Percentiles rank a stretch among this genome's conserved stretches.
Evolutionary conservation across 2,888 invertebrate species (phyloP).

Genomic region (Agrilus mali): DNA sequence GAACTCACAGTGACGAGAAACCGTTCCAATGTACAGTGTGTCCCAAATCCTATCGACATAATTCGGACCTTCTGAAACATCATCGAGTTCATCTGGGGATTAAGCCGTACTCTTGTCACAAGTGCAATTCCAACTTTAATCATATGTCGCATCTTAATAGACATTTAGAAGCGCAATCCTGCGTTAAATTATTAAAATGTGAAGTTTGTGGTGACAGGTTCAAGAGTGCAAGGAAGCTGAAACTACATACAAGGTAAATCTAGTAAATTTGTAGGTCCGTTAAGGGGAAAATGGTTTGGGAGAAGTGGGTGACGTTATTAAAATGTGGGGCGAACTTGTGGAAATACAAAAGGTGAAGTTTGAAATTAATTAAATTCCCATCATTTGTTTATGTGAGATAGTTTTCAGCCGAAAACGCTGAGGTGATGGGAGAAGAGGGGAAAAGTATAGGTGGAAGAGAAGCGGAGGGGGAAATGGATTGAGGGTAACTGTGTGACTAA

Average conservation of each 20-base stretch:
- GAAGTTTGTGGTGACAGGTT: slow-evolving; percentile 5
- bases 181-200: slow-evolving; percentile 9
- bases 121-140: slow-evolving; percentile 8
- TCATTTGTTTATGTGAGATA: no score
- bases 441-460: no score
- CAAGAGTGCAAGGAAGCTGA: slow-evolving; percentile 1
- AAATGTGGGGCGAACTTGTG: no score
- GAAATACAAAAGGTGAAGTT: no score
- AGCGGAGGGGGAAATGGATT: no score
- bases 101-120: slow-evolving; percentile 8
- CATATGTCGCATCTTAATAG: slow-evolving; percentile 11
- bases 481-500: no score
- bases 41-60: slow-evolving; percentile 8
- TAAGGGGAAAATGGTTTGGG: no score
- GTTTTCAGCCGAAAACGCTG: no score
- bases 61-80: slow-evolving; percentile 9
- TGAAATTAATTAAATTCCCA: no score
- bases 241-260: neutral
- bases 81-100: slow-evolving; percentile 7
- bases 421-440: no score
- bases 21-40: slow-evolving; percentile 9
- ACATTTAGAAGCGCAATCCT: slow-evolving; percentile 7
- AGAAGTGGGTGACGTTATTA: no score
- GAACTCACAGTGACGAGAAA: slow-evolving; percentile 8
- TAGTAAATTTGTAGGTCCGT: no score